Base-by-base conservation (phyloP, 2,888 invertebrate genomes). In the Lepas anatifera region DNA sequence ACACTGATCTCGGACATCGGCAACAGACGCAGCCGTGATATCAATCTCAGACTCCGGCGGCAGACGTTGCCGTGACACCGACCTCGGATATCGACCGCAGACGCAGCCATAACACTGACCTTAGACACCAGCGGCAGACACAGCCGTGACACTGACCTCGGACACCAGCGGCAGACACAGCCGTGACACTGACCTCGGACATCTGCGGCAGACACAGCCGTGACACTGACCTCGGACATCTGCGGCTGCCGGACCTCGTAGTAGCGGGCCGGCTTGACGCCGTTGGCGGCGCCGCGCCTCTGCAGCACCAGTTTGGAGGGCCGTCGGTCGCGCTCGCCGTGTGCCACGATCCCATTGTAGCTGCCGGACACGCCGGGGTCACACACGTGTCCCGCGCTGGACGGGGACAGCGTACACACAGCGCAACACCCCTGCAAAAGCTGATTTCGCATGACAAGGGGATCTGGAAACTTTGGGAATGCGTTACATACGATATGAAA, bases 201-300 rank as follows among this genome's bases (percentile, higher is more conserved):
- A 41, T 41, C 41, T 41, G 41, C 41, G 41, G 41, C 41, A 13
- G 41, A 13, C 16, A 10, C 11, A 41, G 11, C 41, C 41, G 41
- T 1, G 11, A 41, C 41, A 41, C 41, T 72, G 74, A 84, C 84
- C 79, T 83, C 81, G 78, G 94, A 92, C 79, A 90, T 90, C 82
- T 95, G 94, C 70, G 96, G 95, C 69, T 94, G 95, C 83, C 92
- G 92, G 76, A 97, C 96, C 76, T 94, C 90, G 81, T 97, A 97
- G 82, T 95, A 95, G 81, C 92, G 92, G 74, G 92, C 93, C 76
- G 94, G 88, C 78, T 93, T 92, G 69, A 97, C 95, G 71, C 97
- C 97, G 81, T 95, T 96, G 72, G 95, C 85, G 75, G 86, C 85
- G 73, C 87, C 86, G 76, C 95, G 85, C 80, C 92, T 89, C 82